A percentile compares a stretch with the other conserved stretches of the same genome.
Conservation (phyloP, 2,113 vertebrate species). For the Astur gentilis region DNA sequence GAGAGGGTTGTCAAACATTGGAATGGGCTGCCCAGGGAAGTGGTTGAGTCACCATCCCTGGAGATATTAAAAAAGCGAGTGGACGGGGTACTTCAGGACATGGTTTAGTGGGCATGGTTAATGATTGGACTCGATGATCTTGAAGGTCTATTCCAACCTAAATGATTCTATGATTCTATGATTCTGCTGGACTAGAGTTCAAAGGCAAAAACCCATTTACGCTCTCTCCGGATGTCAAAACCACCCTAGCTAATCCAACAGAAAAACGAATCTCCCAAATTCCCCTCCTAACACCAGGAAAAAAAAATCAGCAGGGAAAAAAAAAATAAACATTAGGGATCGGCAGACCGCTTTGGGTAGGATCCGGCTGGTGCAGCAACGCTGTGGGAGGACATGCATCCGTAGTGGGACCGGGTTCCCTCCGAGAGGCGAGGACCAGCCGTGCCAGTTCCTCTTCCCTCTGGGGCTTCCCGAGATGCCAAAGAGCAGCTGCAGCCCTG, state of each 20-base stretch:
- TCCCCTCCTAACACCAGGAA: background rate
- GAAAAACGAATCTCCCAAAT: background rate
- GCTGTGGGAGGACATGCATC: background rate
- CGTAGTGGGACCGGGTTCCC: background rate
- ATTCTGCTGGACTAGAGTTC: background rate
- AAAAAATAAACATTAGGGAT: background rate
- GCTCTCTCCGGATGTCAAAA: background rate
- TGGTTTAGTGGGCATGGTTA: too few species aligned
- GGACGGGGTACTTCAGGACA: too few species aligned
- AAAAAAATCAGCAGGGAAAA: background rate
- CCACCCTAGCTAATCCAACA: background rate
- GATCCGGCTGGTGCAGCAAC: rapidly evolving
- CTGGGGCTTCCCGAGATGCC: background rate
- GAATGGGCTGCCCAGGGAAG: too few species aligned
- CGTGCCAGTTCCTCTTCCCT: background rate
- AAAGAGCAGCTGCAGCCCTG: background rate
- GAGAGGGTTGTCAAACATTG: too few species aligned
- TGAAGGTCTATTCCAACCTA: too few species aligned
- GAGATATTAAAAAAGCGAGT: too few species aligned
- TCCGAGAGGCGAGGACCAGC: background rate
- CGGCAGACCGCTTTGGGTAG: background rate
- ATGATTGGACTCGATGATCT: too few species aligned
- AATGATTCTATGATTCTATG: too few species aligned
- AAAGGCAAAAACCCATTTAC: background rate
- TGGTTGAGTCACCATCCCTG: too few species aligned